These are phyloP conservation scores for Diabrotica undecimpunctata DNA, from an alignment of 1,140 invertebrate genomes.

Conservation along the genomic window DNA sequence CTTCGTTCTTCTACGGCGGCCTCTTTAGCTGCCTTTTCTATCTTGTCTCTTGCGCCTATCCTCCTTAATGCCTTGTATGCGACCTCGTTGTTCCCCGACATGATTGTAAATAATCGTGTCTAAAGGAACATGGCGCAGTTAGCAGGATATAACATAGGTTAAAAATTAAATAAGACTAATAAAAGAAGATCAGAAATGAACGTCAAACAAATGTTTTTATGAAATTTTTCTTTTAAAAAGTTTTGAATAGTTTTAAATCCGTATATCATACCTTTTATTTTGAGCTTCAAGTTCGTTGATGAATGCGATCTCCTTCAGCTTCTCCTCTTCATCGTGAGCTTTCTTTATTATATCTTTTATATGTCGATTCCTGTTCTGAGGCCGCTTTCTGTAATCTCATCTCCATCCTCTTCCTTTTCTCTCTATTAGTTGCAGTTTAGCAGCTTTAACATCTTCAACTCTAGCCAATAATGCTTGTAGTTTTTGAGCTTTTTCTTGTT, in stretches of 20 bases:
- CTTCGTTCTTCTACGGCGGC: constrained; percentile 88
- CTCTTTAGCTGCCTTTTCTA: constrained; percentile 91
- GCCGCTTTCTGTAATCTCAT: constrained; percentile 83
- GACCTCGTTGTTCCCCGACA: constrained; percentile 79
- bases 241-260: too few relatives aligned
- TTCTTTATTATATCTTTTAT: constrained; percentile 81
- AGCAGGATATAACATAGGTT: too few relatives aligned
- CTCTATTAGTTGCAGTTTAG: constrained; percentile 83
- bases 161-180: background rate
- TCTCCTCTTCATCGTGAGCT: constrained; percentile 96
- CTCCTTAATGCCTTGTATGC: constrained; percentile 69
- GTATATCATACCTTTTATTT: constrained; percentile 65
- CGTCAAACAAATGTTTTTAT: too few relatives aligned
- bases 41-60: constrained; percentile 68
- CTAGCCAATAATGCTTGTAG: constrained; percentile 81
- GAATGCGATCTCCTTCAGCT: constrained; percentile 95
- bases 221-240: too few relatives aligned
- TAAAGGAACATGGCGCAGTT: constrained; percentile 19
- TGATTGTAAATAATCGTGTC: constrained; percentile 79
- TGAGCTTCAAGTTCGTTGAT: constrained; percentile 95
- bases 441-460: constrained; percentile 87
- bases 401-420: constrained; percentile 80
- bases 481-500: constrained; percentile 81
- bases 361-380: constrained; percentile 80
- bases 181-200: background rate